Evolutionary conservation across 2,113 vertebrate species (phyloP).

Genomic region (Aptenodytes patagonicus): DNA sequence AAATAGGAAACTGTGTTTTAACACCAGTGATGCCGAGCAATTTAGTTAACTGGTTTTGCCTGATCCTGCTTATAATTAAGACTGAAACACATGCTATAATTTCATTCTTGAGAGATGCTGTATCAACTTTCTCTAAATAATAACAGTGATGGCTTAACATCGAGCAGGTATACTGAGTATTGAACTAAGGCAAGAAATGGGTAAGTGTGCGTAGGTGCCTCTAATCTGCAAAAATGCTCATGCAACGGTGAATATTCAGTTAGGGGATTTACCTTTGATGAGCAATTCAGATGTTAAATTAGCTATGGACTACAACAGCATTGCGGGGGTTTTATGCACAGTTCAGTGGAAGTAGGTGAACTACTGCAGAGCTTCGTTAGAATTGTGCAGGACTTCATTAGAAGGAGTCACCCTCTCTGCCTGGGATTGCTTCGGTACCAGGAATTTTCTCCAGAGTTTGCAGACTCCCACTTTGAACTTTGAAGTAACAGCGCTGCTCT

Average conservation of each 20-base stretch:
- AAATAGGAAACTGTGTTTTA: not conserved
- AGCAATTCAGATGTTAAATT: not conserved
- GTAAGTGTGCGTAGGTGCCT: not conserved
- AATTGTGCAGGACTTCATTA: not conserved
- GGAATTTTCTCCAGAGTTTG: not conserved
- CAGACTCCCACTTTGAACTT: not conserved
- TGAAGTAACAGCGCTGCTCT: not conserved
- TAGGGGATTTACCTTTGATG: not conserved
- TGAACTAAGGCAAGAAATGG: not conserved
- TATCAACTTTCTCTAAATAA: not conserved
- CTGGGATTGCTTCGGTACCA: fast-evolving
- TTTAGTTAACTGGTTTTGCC: not conserved
- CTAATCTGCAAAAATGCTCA: not conserved
- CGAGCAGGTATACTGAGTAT: not conserved
- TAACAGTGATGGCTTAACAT: not conserved
- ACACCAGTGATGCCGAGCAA: not conserved
- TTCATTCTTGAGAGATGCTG: not conserved
- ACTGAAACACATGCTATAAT: not conserved
- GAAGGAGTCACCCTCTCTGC: not conserved
- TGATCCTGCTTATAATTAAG: not conserved
- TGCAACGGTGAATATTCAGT: not conserved
- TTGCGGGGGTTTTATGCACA: not conserved
- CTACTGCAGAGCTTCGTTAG: not conserved
- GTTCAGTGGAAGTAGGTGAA: not conserved
- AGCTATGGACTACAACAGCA: not conserved